Percentiles rank a stretch among this genome's conserved stretches.
Conservation (phyloP, 2,113 vertebrate genomes). For the Murina feae region DNA sequence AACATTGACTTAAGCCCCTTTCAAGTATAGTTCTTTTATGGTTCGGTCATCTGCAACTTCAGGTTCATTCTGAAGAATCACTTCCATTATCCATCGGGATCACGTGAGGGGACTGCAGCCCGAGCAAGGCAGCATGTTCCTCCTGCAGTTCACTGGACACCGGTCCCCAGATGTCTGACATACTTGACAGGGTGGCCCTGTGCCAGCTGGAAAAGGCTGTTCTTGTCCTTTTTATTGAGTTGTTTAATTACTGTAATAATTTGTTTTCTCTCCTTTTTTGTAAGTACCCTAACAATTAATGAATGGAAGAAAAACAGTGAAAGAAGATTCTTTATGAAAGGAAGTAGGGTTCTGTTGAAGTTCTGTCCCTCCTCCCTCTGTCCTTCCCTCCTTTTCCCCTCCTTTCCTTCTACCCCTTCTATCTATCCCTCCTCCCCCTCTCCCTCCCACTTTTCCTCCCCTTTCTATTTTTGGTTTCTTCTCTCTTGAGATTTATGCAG, state of each 20-base stretch:
- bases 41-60: background rate
- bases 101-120: background rate
- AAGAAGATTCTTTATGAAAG: background rate
- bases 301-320: background rate
- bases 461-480: background rate
- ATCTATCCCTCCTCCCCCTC: background rate
- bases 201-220: slow-evolving; percentile 59
- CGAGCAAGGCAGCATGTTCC: background rate
- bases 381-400: no score
- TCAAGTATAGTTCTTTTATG: background rate
- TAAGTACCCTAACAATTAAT: background rate
- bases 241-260: background rate
- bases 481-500: background rate
- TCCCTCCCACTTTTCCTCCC: no score
- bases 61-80: background rate
- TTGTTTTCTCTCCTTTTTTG: background rate
- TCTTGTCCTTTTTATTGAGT: slow-evolving; percentile 59
- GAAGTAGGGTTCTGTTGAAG: background rate
- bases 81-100: background rate
- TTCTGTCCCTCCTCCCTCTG: background rate
- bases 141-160: background rate
- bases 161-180: background rate
- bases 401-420: no score
- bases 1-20: background rate
- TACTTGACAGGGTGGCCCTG: slow-evolving; percentile 33